Evolutionary conservation across 2,113 vertebrate genomes (phyloP), one percentile per base, ranked within the genome.

Genomic region (Opisthocomus hoazin): DNA sequence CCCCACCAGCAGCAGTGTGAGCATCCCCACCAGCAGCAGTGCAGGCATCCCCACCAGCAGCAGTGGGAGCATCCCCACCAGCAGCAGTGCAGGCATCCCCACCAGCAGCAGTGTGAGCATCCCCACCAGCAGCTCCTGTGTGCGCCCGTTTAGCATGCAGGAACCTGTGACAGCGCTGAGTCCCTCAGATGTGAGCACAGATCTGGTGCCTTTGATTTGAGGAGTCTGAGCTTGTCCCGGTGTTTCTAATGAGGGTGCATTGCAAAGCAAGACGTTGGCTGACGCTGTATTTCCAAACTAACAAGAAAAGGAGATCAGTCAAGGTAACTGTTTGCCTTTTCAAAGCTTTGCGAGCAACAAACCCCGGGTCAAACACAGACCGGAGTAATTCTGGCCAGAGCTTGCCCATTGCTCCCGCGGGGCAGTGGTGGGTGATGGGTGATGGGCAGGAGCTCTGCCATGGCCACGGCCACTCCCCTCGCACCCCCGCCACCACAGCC

Each of bases 401-500:
- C 30, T 29, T 27, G 20, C 17, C 23, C 15, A 6, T 14, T 27
- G 53, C 53, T 30, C 63, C 9, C 1, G 4, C 0, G 1, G 29
- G 43, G 5, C 2, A 1, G 26, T 37, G 50, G 48, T 6, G 14
- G 63, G 41, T 53, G 26, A 32, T 1, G 27, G 29, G 14, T 4
- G 9, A 39, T 20, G 6, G 45, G 46, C 46, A 23, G 12, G 41
- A 57, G 56, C 36, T 60, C 29, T 4, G 15, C 19, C 54, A 36
- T 5, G 34, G 66, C 45, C 61, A 20, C 0, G 1, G 43, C 48
- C 53, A 19, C 34, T 37, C 50, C 76, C 15, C 61, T 51, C 2
- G 2, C 2, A 3, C 14, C 19, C n/a, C 45, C 1, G 2, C 54
- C 34, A 34, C 34, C 1, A 0, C 5, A 2, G 29, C 34, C 54